These are phyloP conservation scores for Danaus melanippus DNA, from an alignment of 1,140 invertebrate genomes.

Conservation along the genomic window DNA sequence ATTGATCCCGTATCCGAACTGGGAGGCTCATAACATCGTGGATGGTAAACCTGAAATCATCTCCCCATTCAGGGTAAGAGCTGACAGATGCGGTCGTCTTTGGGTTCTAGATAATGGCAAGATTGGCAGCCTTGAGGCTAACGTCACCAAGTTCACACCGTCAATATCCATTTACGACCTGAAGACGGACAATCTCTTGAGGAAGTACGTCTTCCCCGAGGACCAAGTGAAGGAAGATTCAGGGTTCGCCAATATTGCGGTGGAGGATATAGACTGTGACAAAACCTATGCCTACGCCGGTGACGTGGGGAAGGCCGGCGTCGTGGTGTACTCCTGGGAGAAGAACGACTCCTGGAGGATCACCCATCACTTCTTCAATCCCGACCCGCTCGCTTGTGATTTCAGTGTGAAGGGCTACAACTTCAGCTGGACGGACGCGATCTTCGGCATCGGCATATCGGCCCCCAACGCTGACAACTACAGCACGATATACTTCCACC, in stretches of 20 bases:
- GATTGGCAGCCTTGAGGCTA: slow-evolving; percentile 74
- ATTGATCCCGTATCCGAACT: slow-evolving; percentile 82
- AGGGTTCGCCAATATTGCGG: slow-evolving; percentile 82
- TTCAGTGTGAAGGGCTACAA: slow-evolving; percentile 80
- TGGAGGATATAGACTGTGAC: slow-evolving; percentile 79
- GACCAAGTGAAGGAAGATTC: slow-evolving; percentile 78
- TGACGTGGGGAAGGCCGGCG: slow-evolving; percentile 76
- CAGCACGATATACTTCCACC: slow-evolving; percentile 84
- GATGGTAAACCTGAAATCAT: slow-evolving; percentile 76
- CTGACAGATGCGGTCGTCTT: slow-evolving; percentile 81
- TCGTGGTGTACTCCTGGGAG: slow-evolving; percentile 81
- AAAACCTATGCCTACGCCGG: slow-evolving; percentile 78
- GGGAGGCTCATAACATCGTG: slow-evolving; percentile 76
- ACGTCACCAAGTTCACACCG: slow-evolving; percentile 65
- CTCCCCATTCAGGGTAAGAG: slow-evolving; percentile 80
- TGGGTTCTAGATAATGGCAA: slow-evolving; percentile 85
- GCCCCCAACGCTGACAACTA: slow-evolving; percentile 76
- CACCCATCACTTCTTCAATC: slow-evolving; percentile 80
- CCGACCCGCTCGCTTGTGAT: slow-evolving; percentile 78
- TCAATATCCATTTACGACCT: slow-evolving; percentile 82
- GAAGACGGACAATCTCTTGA: slow-evolving; percentile 78
- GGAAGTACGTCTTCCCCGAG: slow-evolving; percentile 75
- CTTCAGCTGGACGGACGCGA: slow-evolving; percentile 83
- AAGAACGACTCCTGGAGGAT: slow-evolving; percentile 78
- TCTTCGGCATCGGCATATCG: slow-evolving; percentile 80